Evolutionary conservation across 2,888 invertebrate species (phyloP), one percentile per base, ranked within the genome.

Genomic region (Vandiemenella viatica): DNA sequence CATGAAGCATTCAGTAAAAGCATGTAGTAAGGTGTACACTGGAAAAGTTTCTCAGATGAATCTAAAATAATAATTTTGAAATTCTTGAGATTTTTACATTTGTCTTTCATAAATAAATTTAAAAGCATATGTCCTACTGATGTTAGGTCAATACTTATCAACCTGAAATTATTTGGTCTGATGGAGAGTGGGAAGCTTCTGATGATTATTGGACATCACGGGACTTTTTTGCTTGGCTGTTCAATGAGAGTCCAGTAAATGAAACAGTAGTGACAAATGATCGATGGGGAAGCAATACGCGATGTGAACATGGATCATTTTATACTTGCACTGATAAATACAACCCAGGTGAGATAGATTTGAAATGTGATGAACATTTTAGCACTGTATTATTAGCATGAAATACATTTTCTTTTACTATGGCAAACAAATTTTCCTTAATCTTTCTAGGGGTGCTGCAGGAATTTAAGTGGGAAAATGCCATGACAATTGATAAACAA

Each of bases 401-500:
- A 32, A 32, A 3, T 32, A 3, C n/a, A 32, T 3, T 13, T 32
- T 8, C 13, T 8, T 26, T 8, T 23, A 23, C 26, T 8, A 10
- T 23, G 26, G 6, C 26, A 23, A 23, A 23, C 10, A 8, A 23
- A 23, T 23, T 23, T 6, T 32, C n/a, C n/a, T 32, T 32, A 2
- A 4, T 4, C 43, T 26, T 58, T 68, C 85, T 86, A 60, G 84
- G 84, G 73, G 65, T 60, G 50, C 50, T 38, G 23, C 76, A 77
- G 58, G 54, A 64, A 1, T 89, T 88, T 60, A 97, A 97, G 68
- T 97, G 93, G 92, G 96, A 96, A 67, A 95, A 95, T 65, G 86
- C 86, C 20, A 84, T 96, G 75, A 91, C 95, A 0, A 70, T 97
- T 40, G 96, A 97, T 61, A 76, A 73, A 56, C 60, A 69, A 17